Evolutionary conservation across 2,797 vertebrate genomes (phyloP), one percentile per base, ranked within the genome.

Genomic region (Notoglanidium macrostoma): DNA sequence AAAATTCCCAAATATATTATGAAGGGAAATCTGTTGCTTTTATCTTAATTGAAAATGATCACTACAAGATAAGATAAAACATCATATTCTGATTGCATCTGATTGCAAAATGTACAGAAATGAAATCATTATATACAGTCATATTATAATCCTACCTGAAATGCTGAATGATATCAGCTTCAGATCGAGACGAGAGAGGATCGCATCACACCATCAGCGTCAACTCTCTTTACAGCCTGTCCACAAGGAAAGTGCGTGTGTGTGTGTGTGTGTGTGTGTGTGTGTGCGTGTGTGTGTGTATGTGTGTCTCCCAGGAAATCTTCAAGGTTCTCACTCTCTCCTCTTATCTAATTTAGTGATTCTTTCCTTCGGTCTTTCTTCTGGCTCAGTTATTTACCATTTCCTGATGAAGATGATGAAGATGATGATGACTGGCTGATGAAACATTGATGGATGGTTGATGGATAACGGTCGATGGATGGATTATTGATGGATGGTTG

Each of bases 221-320:
- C 55, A 49, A 44, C 21, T 54, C 79, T 10, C 29, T 55, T 49
- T 73, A 87, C 54, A n/a, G 29, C 15, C n/a, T 9, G n/a, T 32
- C 6, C 49, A 54, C n/a, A 29, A 54, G 15, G 49, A 8, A 9
- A 17, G 59, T 35, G 49, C 17, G 65, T 55, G 81, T 35, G 81
- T 83, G 14, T 51, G 80, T 67, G 80, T 82, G 32, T 61, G 78
- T 61, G 29, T 61, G 55, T 40, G 79, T 61, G 70, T 73, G 68
- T 40, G 17, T 44, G 59, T 83, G 81, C 54, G 63, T 68, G 80
- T 67, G 35, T 67, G 81, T 51, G 63, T 40, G 81, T 68, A 44
- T 40, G 82, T 15, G 82, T 15, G 82, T 51, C 46, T 26, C 54
- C n/a, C 6, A 54, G 54, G 76, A 79, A 79, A 77, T 77, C 51